Evolutionary conservation across 2,888 invertebrate species (phyloP), one percentile per base, ranked within the genome.

Genomic region (Rhorus exstirpatorius): DNA sequence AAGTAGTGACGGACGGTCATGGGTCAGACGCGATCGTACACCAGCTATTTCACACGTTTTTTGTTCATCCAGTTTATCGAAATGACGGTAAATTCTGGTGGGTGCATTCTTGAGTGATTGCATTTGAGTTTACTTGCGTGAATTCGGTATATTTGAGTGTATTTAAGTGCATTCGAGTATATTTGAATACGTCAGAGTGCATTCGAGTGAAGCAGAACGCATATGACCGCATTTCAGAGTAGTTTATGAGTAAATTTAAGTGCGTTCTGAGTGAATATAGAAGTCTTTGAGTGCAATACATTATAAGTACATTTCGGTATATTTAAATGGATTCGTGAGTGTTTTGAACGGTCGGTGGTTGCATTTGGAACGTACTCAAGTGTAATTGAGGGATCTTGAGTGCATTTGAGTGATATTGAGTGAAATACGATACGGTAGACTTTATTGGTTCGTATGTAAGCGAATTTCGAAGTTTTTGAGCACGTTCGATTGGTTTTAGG

Each of bases 1-100:
- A 53, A 78, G 71, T 79, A 72, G 78, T 79, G 31, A 79, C 46
- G 55, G 26, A 53, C 53, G 55, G 35, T 44, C 14, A 14, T 78
- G 3, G 46, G 58, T 65, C 78, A 72, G 65, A 71, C 78, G 31
- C 10, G 44, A 19, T 24, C 24, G 26, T 12, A 31, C 41, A 24
- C 4, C 38, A 38, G n/a, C n/a, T 41, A 24, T 68, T 38, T 67
- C 21, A 26, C 17, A 41, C 14, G n/a, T n/a, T n/a, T 55, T 8
- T 58, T 35, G 1, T 12, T 31, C 19, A 10, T 35, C 8, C 19
- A 21, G n/a, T 44, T 71, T 55, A 31, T 55, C 10, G 17, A 2
- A 10, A 19, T 24, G n/a, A n/a, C n/a, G 55, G 53, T 70, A 26
- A 24, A 44, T 71, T 31, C 44, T 60, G 46, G 21, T 46, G 21